phyloP scores from a whole-genome alignment of 2,113 vertebrate genomes.

The Ornithorhynchus anatinus region DNA sequence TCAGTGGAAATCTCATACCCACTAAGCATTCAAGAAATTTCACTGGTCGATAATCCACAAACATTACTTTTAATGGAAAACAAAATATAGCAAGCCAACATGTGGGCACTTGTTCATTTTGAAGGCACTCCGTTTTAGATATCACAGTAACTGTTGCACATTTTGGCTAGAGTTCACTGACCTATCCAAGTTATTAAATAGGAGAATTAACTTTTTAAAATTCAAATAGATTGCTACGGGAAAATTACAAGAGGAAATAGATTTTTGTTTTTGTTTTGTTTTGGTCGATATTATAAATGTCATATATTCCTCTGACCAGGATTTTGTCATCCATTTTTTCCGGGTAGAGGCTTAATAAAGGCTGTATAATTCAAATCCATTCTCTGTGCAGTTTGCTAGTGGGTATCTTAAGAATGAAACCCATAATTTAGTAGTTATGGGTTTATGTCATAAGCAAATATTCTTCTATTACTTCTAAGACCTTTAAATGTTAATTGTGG shows the following conservation, averaged over 20 bases:
- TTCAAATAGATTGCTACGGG: no score
- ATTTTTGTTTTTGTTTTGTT: not conserved
- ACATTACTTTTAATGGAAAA: no score
- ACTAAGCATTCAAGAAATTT: no score
- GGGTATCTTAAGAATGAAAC: not conserved
- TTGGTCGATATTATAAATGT: not conserved
- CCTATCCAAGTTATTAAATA: no score
- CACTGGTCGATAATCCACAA: no score
- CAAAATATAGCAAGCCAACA: no score
- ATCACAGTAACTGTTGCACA: no score
- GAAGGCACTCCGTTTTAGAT: no score
- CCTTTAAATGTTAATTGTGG: not conserved
- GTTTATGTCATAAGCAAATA: slow-evolving; percentile 18
- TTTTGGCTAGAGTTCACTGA: no score
- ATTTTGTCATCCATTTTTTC: not conserved
- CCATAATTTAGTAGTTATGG: not conserved
- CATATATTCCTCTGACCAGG: not conserved
- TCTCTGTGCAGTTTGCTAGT: not conserved
- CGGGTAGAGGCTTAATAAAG: not conserved
- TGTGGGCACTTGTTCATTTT: no score
- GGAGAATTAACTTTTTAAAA: no score
- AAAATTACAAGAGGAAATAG: not conserved
- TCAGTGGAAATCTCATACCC: no score
- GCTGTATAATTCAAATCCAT: not conserved
- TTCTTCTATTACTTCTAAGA: not conserved